These are phyloP conservation scores for Acleris literana DNA, from an alignment of 2,888 invertebrate species.

Conservation along the genomic window DNA sequence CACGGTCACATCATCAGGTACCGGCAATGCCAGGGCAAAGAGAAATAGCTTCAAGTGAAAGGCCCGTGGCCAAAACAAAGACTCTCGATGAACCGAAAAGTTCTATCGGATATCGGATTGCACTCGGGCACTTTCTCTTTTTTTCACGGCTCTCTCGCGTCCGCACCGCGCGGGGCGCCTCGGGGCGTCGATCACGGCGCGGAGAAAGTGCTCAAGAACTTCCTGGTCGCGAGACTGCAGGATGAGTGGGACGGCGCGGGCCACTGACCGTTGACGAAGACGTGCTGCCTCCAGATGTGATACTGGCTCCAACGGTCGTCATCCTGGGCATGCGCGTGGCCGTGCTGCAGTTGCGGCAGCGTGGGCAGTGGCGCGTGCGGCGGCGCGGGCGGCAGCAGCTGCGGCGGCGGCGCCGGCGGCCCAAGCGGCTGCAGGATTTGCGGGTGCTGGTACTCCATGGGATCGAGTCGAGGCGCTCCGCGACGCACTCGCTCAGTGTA, in stretches of 20 bases:
- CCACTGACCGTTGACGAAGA: conserved; percentile 89
- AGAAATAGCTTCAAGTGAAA: conserved; percentile 50
- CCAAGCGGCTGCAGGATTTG: conserved; percentile 82
- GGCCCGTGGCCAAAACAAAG: conserved; percentile 62
- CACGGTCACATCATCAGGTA: conserved; percentile 22
- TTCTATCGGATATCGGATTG: conserved; percentile 59
- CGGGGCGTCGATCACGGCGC: conserved; percentile 44
- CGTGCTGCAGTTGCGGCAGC: conserved; percentile 85
- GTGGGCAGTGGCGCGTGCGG: conserved; percentile 85
- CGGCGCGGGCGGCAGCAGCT: conserved; percentile 81
- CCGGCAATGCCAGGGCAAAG: conserved; percentile 7
- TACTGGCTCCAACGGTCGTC: conserved; percentile 89
- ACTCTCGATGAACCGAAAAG: conserved; percentile 66
- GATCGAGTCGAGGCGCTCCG: conserved; percentile 54
- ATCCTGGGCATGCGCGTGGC: conserved; percentile 82
- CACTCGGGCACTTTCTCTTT: conserved; percentile 75
- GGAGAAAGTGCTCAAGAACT: conserved; percentile 32
- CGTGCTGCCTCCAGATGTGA: conserved; percentile 91
- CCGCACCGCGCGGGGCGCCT: conserved; percentile 39
- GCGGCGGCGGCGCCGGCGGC: conserved; percentile 86
- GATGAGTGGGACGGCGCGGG: conserved; percentile 47
- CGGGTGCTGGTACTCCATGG: conserved; percentile 80
- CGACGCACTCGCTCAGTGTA: conserved; percentile 64
- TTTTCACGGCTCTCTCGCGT: conserved; percentile 53
- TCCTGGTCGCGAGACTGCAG: conserved; percentile 42